Base-by-base conservation (phyloP, 1,140 invertebrate species). In the Pristionchus pacificus region DNA sequence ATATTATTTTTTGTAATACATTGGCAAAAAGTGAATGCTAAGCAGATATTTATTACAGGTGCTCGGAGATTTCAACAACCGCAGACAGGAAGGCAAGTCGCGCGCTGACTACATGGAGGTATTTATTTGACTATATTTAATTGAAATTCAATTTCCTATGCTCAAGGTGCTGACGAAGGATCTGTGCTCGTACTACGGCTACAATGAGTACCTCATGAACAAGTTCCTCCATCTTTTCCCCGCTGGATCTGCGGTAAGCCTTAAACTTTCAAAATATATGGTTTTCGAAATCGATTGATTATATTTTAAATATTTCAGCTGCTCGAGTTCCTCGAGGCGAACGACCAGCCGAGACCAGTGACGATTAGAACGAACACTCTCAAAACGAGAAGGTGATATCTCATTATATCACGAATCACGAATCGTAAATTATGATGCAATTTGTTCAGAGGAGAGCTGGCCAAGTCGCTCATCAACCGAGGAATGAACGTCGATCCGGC, bases 401-500 rank as follows among this genome's bases (percentile, higher is more conserved):
- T 64, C 2, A 13, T 6, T 3, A 38, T 70, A 38, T 55, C 19
- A 19, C 27, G 1, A 2, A 30, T 55, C 31, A 13, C n/a, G 10
- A 30, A 14, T 13, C 15, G 13, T 13, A 13, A 61, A 14, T 61
- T 61, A 30, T 27, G 2, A 28, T 1, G 25, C 2, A 55, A n/a
- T 1, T 14, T 30, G 57, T 71, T 57, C 75, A 87, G 95, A 74
- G 87, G 93, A 63, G 95, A 98, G 86, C 87, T 98, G 30, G 95
- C 95, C 24, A 92, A 95, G 79, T 88, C 89, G 77, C 64, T 87
- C 97, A 60, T 98, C 55, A 92, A 92, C 81, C 88, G 95, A 78
- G 96, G 96, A 49, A 93, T 98, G 0, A 99, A 99, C 89, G 87
- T 99, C 63, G 96, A 99, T 87, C 95, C 95, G 0, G 88, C 98